Conservation (phyloP, 1,140 invertebrate genomes). For the Drosophila nigrodunni region DNA sequence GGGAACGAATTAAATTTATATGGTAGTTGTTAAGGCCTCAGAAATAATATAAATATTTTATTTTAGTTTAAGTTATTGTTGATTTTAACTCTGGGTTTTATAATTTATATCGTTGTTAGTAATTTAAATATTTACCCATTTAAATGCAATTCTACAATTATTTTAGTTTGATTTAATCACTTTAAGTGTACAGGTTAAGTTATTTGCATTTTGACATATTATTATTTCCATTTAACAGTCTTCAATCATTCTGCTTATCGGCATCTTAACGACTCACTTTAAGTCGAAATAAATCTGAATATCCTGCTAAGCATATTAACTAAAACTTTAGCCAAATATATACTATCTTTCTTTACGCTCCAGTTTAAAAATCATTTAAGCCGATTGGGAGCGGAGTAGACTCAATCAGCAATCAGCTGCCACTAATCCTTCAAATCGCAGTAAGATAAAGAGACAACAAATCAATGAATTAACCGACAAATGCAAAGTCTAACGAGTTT, state of each 20-base stretch:
- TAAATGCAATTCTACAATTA: neutral
- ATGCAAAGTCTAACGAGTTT: conserved; percentile 37
- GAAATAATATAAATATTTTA: too few relatives aligned
- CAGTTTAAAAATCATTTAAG: conserved; percentile 19
- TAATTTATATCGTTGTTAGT: neutral
- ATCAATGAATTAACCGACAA: conserved; percentile 37
- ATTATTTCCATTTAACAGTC: neutral
- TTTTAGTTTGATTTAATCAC: neutral
- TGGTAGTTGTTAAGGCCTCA: too few relatives aligned
- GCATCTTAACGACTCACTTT: neutral
- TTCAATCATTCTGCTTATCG: neutral
- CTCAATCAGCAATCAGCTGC: conserved; percentile 19
- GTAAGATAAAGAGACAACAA: conserved; percentile 14
- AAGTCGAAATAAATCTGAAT: neutral
- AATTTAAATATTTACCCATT: neutral
- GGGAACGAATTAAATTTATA: conserved; percentile 2
- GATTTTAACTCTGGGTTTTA: too few relatives aligned
- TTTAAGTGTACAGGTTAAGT: neutral
- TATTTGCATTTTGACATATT: neutral
- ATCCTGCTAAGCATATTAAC: conserved; percentile 12
- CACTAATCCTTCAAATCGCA: conserved; percentile 22
- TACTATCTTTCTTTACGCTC: conserved; percentile 21
- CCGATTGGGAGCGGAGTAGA: neutral
- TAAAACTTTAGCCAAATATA: conserved; percentile 10
- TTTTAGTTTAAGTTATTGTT: too few relatives aligned